Percentiles rank a stretch among this genome's conserved stretches.
Conservation (phyloP, 2,797 vertebrate genomes). For the Meriones psammophilus region DNA sequence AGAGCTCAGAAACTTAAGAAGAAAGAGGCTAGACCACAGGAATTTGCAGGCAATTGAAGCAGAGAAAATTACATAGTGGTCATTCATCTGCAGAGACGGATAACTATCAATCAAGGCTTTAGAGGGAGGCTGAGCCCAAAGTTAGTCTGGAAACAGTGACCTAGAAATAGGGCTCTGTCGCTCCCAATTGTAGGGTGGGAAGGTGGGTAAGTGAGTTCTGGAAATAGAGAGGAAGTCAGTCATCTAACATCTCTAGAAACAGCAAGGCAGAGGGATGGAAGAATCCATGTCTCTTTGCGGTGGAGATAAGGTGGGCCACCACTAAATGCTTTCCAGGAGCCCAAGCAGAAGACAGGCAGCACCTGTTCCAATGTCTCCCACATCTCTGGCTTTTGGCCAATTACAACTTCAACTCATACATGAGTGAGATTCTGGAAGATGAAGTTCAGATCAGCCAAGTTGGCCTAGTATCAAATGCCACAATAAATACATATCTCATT, state of each 20-base stretch:
- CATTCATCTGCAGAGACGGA: neutral
- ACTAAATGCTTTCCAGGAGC: neutral
- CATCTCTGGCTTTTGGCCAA: neutral
- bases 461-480: neutral
- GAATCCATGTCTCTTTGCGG: neutral
- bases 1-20: neutral
- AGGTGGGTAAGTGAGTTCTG: neutral
- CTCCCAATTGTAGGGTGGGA: neutral
- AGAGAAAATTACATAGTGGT: neutral
- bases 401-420: neutral
- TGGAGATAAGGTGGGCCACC: no score
- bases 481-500: neutral
- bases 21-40: neutral
- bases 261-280: no score
- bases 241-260: neutral
- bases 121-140: neutral
- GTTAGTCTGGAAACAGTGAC: neutral
- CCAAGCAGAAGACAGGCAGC: rapidly evolving
- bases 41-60: neutral
- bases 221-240: neutral
- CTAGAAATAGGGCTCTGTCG: neutral
- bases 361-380: neutral
- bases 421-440: neutral
- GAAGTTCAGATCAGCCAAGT: neutral
- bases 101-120: no score